phyloP scores from a whole-genome alignment of 1,140 invertebrate species.

The Sitophilus oryzae region DNA sequence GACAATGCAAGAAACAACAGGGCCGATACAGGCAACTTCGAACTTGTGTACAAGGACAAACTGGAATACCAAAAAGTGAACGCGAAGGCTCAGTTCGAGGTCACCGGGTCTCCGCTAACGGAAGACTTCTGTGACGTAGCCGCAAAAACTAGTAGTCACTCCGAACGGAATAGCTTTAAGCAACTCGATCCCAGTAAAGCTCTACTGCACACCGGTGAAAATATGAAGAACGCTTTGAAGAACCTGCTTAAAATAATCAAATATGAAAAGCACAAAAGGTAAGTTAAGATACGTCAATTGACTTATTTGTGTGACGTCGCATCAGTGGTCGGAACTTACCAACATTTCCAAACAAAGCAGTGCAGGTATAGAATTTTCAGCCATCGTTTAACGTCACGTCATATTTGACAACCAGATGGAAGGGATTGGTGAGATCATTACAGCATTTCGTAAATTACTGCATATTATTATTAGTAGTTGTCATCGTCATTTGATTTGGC shows the following conservation, averaged over 20 bases:
- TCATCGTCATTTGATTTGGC: no score
- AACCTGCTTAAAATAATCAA: conserved; percentile 33
- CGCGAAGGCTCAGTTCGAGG: conserved; percentile 11
- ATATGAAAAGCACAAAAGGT: conserved; percentile 28
- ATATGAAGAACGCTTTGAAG: conserved; percentile 35
- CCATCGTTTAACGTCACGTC: no score
- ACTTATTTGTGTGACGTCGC: no score
- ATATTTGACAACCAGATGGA: no score
- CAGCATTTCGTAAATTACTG: not conserved
- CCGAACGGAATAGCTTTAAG: conserved; percentile 3
- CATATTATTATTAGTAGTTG: not conserved
- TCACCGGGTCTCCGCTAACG: conserved; percentile 15
- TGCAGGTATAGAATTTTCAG: no score
- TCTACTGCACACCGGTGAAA: conserved; percentile 27
- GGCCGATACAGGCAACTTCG: conserved; percentile 53
- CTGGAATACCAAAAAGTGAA: not conserved
- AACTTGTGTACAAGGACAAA: conserved; percentile 41
- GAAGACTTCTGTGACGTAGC: conserved; percentile 26
- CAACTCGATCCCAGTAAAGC: conserved; percentile 22
- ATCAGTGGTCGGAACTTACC: no score
- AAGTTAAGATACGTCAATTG: not conserved
- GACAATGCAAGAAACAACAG: conserved; percentile 48
- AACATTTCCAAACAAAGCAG: no score
- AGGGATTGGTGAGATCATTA: no score
- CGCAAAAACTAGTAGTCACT: not conserved